phyloP scores from a whole-genome alignment of 64 coral and sea anemone species.

The Trachythela sp. region DNA sequence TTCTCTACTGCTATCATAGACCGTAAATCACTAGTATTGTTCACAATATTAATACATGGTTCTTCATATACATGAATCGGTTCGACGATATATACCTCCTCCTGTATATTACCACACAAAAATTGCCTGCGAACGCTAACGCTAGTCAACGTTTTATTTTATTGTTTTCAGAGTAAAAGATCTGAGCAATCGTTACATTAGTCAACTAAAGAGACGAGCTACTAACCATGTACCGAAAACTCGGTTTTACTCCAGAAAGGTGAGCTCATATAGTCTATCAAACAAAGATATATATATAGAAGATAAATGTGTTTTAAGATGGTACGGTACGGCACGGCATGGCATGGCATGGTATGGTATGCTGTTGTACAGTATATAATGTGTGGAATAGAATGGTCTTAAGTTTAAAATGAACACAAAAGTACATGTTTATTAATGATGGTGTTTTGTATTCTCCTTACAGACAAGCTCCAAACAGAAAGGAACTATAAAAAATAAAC shows the following conservation, averaged over 20 bases:
- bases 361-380: too few species aligned
- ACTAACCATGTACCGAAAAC: slow-evolving; percentile 50
- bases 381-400: neutral
- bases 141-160: too few species aligned
- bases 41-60: too few species aligned
- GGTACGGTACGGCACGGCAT: too few species aligned
- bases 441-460: neutral
- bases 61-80: too few species aligned
- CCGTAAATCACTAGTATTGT: neutral
- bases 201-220: slow-evolving; percentile 25
- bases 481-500: slow-evolving; percentile 67
- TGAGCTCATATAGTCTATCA: neutral
- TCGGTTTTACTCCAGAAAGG: slow-evolving; percentile 57
- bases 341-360: too few species aligned
- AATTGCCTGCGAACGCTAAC: too few species aligned
- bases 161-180: slow-evolving; percentile 66
- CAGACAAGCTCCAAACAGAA: slow-evolving; percentile 27
- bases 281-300: too few species aligned
- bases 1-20: too few species aligned
- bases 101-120: too few species aligned
- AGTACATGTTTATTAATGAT: neutral
- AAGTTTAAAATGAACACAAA: neutral
- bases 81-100: too few species aligned
- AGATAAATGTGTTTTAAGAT: too few species aligned
- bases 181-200: slow-evolving; percentile 59